Evolutionary conservation across 30 jellyfish, hydroid and myxozoan species (phyloP).

Genomic region (Aurelia aurita): DNA sequence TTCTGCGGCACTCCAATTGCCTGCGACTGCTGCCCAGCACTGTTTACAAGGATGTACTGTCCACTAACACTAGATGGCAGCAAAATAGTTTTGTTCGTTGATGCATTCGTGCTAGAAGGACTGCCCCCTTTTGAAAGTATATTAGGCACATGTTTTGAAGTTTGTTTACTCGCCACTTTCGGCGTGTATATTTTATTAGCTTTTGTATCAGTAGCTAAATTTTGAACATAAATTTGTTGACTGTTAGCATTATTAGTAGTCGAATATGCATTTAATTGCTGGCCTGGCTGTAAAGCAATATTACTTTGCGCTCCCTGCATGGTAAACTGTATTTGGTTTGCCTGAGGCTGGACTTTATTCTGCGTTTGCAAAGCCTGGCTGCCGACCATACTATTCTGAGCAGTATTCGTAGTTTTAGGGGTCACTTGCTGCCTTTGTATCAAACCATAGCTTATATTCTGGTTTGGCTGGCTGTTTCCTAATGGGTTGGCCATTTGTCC

Average conservation of each 20-base stretch:
- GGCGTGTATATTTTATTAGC: conserved; percentile 21
- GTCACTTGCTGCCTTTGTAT: too few relatives aligned
- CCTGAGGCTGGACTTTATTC: too few relatives aligned
- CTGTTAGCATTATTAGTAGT: conserved; percentile 2
- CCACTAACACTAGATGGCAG: conserved; percentile 65
- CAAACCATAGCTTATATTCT: background rate
- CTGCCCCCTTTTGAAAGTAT: conserved; percentile 51
- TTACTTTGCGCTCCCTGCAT: too few relatives aligned
- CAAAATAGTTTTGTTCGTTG: conserved; percentile 35
- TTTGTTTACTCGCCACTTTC: conserved; percentile 21
- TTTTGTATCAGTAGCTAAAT: background rate
- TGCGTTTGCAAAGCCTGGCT: too few relatives aligned
- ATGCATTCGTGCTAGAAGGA: conserved; percentile 10
- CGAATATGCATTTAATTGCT: background rate
- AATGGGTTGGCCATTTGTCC: background rate
- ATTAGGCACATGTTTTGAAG: conserved; percentile 48
- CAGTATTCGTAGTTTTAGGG: too few relatives aligned
- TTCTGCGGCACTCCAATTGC: conserved; percentile 18
- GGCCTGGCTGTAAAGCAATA: background rate
- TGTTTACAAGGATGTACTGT: conserved; percentile 54
- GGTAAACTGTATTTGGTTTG: too few relatives aligned
- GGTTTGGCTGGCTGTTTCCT: background rate
- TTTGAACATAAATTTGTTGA: conserved; percentile 20
- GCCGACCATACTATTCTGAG: too few relatives aligned
- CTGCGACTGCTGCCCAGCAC: conserved; percentile 59